A percentile compares a stretch with the other conserved stretches of the same genome.
These are phyloP conservation scores for Asarcornis scutulata DNA, from an alignment of 2,113 vertebrate species.

Conservation along the genomic window DNA sequence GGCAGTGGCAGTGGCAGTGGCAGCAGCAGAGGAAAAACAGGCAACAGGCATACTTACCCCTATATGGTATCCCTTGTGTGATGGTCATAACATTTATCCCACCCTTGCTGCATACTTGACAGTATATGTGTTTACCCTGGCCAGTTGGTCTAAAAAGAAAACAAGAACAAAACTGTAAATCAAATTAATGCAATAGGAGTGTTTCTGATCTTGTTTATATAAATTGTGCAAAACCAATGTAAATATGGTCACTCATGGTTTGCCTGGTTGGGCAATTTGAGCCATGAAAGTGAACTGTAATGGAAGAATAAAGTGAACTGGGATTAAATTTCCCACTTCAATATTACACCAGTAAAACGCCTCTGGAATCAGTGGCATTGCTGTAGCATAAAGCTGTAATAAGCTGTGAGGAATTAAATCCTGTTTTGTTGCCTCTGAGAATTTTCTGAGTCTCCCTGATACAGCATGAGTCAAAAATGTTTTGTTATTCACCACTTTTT, in stretches of 20 bases:
- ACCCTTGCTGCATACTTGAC: background rate
- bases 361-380: background rate
- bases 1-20: conserved; percentile 11
- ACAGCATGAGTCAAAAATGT: conserved; percentile 77
- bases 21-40: conserved; percentile 30
- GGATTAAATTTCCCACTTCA: background rate
- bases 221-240: background rate
- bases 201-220: conserved; percentile 10
- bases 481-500: conserved; percentile 80
- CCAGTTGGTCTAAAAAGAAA: background rate
- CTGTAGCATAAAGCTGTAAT: background rate
- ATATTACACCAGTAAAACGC: background rate
- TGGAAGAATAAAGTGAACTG: background rate
- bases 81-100: background rate
- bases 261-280: background rate
- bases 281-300: background rate
- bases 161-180: conserved; percentile 29
- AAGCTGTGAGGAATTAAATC: conserved; percentile 12
- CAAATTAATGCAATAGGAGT: background rate
- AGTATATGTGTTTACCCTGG: conserved; percentile 1
- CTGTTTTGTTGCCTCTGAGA: conserved; percentile 35
- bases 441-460: conserved; percentile 71
- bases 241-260: background rate
- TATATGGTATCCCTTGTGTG: conserved; percentile 21
- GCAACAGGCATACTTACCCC: background rate